phyloP scores from a whole-genome alignment of 2,113 vertebrate species.

The Buteo buteo region DNA sequence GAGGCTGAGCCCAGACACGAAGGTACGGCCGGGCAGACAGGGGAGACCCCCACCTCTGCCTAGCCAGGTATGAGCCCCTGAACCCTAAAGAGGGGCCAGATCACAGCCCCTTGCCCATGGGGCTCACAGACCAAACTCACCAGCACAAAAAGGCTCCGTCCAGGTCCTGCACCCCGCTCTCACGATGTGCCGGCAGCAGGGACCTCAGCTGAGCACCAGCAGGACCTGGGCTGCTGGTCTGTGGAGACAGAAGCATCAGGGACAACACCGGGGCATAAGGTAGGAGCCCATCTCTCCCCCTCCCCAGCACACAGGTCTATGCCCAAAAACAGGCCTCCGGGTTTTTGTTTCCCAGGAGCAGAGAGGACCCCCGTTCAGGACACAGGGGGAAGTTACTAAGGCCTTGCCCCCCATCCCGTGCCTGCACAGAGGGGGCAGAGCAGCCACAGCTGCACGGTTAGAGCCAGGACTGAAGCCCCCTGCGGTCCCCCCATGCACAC shows the following conservation, averaged over 20 bases:
- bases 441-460: accelerated
- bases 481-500: accelerated
- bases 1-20: accelerated
- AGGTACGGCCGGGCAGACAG: accelerated
- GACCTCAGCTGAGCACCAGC: accelerated
- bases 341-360: accelerated
- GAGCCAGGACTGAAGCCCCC: accelerated
- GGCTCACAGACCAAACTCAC: background rate
- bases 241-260: background rate
- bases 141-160: background rate
- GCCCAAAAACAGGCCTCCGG: background rate
- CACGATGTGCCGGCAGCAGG: accelerated
- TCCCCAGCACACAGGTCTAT: background rate
- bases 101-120: accelerated
- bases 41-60: background rate
- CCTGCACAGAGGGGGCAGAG: background rate
- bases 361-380: background rate
- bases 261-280: accelerated
- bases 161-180: background rate
- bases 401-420: accelerated
- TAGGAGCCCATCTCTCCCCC: accelerated
- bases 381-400: background rate
- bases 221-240: background rate
- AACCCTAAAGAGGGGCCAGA: background rate
- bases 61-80: background rate